These are phyloP conservation scores for Stenchaetothrips biformis DNA, from an alignment of 2,888 invertebrate species.

Conservation along the genomic window DNA sequence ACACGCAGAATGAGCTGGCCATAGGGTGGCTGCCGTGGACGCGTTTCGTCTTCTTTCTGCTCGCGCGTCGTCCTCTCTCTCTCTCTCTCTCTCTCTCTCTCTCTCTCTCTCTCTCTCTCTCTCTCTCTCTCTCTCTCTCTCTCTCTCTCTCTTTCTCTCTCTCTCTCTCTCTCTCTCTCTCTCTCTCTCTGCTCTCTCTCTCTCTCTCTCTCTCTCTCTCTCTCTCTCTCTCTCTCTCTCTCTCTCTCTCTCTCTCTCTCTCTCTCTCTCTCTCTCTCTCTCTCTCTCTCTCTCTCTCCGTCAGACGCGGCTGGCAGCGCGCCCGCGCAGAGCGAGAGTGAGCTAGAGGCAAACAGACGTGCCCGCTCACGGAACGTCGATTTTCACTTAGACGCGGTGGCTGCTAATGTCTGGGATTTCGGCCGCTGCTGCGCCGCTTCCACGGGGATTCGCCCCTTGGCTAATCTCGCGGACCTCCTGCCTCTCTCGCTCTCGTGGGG, in stretches of 20 bases:
- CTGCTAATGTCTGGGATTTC: slow-evolving; percentile 16
- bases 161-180: too few species aligned
- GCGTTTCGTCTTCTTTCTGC: too few species aligned
- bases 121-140: too few species aligned
- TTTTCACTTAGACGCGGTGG: slow-evolving; percentile 9
- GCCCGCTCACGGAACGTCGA: slow-evolving; percentile 4
- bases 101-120: too few species aligned
- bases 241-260: neutral
- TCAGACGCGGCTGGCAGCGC: neutral
- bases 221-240: neutral
- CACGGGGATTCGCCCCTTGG: neutral
- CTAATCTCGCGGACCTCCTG: neutral
- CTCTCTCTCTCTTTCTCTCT: too few species aligned
- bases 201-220: too few species aligned
- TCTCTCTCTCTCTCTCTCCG: neutral
- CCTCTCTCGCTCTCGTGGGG: neutral
- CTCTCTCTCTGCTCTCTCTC: too few species aligned
- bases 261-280: neutral
- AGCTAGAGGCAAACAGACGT: neutral
- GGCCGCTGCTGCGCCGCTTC: neutral
- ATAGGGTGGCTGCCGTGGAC: too few species aligned
- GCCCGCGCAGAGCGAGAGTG: neutral
- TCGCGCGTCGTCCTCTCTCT: too few species aligned
- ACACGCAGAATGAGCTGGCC: too few species aligned
- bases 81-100: too few species aligned